Conservation (phyloP, 2,113 vertebrate genomes). For the Crotalus horridus region DNA sequence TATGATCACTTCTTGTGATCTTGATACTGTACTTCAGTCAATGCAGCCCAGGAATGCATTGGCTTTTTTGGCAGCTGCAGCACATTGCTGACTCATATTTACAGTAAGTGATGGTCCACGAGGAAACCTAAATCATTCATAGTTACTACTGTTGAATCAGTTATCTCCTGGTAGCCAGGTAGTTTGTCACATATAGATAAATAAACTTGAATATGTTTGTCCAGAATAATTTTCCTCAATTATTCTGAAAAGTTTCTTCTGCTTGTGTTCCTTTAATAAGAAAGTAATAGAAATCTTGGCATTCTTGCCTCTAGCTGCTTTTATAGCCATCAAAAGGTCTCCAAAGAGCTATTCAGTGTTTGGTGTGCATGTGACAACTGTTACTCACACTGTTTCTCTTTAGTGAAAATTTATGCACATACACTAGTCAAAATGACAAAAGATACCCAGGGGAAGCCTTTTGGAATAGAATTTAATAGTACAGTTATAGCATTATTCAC, state of each 20-base stretch:
- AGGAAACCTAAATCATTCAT: not conserved
- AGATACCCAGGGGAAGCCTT: slow-evolving; percentile 34
- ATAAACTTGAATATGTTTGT: not conserved
- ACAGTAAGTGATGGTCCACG: not conserved
- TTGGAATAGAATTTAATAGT: slow-evolving; percentile 48
- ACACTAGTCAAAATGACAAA: slow-evolving; percentile 41
- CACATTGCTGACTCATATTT: not conserved
- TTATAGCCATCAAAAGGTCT: slow-evolving; percentile 26
- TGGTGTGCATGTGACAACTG: slow-evolving; percentile 24
- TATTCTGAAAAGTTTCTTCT: slow-evolving; percentile 19
- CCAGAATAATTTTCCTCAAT: slow-evolving; percentile 10
- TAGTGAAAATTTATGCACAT: slow-evolving; percentile 50
- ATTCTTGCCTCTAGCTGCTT: slow-evolving; percentile 13
- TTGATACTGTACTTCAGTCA: not conserved
- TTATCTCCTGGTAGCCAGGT: not conserved
- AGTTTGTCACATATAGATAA: not conserved
- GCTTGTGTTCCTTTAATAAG: slow-evolving; percentile 24
- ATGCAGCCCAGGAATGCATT: too few species aligned
- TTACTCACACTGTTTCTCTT: slow-evolving; percentile 40
- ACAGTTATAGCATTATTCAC: slow-evolving; percentile 20
- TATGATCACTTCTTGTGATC: not conserved
- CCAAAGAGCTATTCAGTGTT: slow-evolving; percentile 29
- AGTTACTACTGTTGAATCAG: not conserved
- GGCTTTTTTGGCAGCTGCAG: too few species aligned
- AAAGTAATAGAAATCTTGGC: not conserved